A percentile compares a stretch with the other conserved stretches of the same genome.
These are phyloP conservation scores for Lepidurus packardi DNA, from an alignment of 1,140 invertebrate species.

Conservation along the genomic window DNA sequence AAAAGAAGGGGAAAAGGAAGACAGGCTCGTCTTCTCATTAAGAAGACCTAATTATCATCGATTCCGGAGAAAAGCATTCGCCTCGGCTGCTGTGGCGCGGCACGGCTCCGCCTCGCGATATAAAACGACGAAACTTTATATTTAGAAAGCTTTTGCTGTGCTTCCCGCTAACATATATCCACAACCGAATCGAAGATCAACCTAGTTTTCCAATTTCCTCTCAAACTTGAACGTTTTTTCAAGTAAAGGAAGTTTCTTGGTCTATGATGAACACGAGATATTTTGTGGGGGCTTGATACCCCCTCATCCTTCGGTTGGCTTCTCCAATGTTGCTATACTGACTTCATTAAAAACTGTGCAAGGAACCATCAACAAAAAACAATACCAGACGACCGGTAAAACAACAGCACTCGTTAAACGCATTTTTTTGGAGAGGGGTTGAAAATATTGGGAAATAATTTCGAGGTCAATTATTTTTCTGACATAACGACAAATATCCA, in stretches of 20 bases:
- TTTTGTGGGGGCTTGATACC: too few species aligned
- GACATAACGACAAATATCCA: too few species aligned
- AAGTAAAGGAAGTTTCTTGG: too few species aligned
- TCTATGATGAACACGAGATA: too few species aligned
- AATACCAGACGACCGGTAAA: not conserved
- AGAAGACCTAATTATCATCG: constrained; percentile 19
- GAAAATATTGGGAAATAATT: not conserved
- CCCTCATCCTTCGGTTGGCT: too few species aligned
- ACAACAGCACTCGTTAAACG: not conserved
- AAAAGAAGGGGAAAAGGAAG: not conserved
- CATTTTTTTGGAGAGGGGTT: not conserved
- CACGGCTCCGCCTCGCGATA: not conserved
- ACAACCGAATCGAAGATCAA: too few species aligned
- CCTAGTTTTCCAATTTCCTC: too few species aligned
- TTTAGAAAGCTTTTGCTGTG: too few species aligned
- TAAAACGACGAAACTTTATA: too few species aligned
- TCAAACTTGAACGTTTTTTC: too few species aligned
- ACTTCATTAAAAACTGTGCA: not conserved
- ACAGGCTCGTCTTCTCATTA: constrained; percentile 14
- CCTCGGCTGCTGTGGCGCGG: constrained; percentile 6
- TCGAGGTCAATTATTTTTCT: not conserved
- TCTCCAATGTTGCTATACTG: not conserved
- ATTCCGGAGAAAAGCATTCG: constrained; percentile 10
- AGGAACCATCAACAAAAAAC: not conserved
- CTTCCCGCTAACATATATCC: too few species aligned